Base-by-base conservation (phyloP, 2,113 vertebrate species). In the Melanerpes formicivorus region DNA sequence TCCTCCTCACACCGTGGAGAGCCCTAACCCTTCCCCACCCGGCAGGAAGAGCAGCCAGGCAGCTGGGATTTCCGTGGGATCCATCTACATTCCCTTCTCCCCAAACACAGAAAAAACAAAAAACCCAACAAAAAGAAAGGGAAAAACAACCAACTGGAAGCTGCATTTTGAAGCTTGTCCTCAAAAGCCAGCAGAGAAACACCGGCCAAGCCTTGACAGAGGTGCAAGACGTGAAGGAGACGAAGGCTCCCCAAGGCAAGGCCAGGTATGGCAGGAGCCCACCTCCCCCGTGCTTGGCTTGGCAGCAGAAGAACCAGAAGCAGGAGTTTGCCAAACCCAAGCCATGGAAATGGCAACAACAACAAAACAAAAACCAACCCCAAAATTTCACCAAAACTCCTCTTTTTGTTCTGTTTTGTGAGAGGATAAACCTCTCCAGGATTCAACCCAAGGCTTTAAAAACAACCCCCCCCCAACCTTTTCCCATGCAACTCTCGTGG, bases 311-410 rank as follows among this genome's bases (percentile, higher is more conserved):
- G 90, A 78, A 58, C 2, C 5, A 90, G 86, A 96, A 96, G 91
- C 90, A n/a, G 62, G 55, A 94, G 87, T 89, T 94, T 71, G 95
- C 84, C 94, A 91, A 95, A 93, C 90, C 89, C 79, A 23, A 95
- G 88, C 82, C 85, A 64, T 83, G 76, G 75, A 50, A 88, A 83
- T 81, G 52, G 18, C 84, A 50, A 37, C 37, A 37, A 37, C 34
- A 34, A 34, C 34, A 34, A 34, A 34, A 34, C 6, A 34, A 34
- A 34, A 34, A 34, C 34, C 34, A 34, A 34, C 34, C 34, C 34
- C 34, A 90, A 74, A 93, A 5, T 92, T 81, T 76, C 63, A 62
- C 8, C 46, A 74, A 95, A 96, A 96, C 92, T 91, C 54, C 59
- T 91, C 59, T 91, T 12, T 78, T 81, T 19, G 8, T 48, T 50